Evolutionary conservation across 2,113 vertebrate species (phyloP), one percentile per base, ranked within the genome.

Genomic region (Gobio gobio): DNA sequence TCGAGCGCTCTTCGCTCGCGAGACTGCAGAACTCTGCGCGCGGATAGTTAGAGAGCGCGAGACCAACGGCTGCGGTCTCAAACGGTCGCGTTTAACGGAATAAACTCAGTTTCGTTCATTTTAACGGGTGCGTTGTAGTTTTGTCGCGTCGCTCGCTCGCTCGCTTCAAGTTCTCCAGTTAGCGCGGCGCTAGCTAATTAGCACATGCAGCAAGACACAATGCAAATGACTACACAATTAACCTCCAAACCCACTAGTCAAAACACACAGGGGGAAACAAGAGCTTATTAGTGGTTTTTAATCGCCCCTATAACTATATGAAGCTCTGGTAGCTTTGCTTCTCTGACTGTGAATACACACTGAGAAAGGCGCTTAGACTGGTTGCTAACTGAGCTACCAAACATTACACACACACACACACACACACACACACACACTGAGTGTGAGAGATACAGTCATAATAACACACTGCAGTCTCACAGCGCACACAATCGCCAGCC

Each of bases 351-450:
- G 24, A 64, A 29, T 12, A 66, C 40, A 14, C 78, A 33, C 9
- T 16, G 63, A 82, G 47, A 70, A 82, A 82, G 18, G 79, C 79
- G 79, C 79, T 51, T 33, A 22, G 79, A 68, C 18, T 82, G 63
- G 79, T 82, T 68, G 79, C 79, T 82, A 82, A 68, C 79, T 33
- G 26, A 70, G 79, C 79, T 68, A 82, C 78, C 63, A 82, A 82
- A 82, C 79, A 82, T 70, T 80, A 64, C 29, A 63, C n/a, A 78
- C 75, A 78, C 74, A 36, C 72, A 49, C 40, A 78, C 75, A 78
- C 74, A 36, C 72, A 49, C 40, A 40, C 40, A 40, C 29, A 29
- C 73, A 75, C 49, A 56, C 3, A 56, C 7, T 47, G 5, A 24
- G 26, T 6, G 78, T 18, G n/a, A 12, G 24, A 24, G 26, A 64